A percentile compares a stretch with the other conserved stretches of the same genome.
phyloP scores from a whole-genome alignment of 2,113 vertebrate species.

The Lutjanus erythropterus region DNA sequence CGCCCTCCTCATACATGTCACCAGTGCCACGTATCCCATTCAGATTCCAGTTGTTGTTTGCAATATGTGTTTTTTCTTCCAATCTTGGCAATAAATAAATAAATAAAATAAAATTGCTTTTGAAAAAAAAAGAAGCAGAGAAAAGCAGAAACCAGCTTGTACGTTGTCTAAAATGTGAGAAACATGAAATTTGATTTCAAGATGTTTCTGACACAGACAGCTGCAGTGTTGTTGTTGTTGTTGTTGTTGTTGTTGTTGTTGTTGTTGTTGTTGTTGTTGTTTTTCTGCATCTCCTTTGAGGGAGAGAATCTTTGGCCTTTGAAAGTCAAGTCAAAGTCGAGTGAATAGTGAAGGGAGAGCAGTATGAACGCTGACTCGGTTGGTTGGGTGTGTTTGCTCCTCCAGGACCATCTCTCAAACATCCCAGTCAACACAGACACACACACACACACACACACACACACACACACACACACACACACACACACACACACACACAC shows the following conservation, averaged over 20 bases:
- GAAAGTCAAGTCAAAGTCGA: conserved; percentile 76
- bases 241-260: conserved; percentile 60
- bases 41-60: no score
- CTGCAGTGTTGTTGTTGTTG: conserved; percentile 57
- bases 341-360: conserved; percentile 66
- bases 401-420: conserved; percentile 74
- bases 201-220: conserved; percentile 49
- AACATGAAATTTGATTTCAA: conserved; percentile 42
- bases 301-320: conserved; percentile 67
- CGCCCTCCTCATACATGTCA: no score
- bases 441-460: conserved; percentile 53
- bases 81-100: no score
- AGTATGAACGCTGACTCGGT: conserved; percentile 67
- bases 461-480: conserved; percentile 64
- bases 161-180: conserved; percentile 22
- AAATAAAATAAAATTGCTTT: no score
- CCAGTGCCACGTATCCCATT: no score
- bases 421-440: conserved; percentile 72
- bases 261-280: conserved; percentile 61
- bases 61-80: no score
- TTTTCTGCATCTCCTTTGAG: conserved; percentile 66
- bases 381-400: conserved; percentile 79
- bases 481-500: conserved; percentile 63
- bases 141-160: conserved; percentile 21
- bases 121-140: conserved; percentile 7